Conservation (phyloP, 2,888 invertebrate genomes). For the Dasysyrphus albostriatus region DNA sequence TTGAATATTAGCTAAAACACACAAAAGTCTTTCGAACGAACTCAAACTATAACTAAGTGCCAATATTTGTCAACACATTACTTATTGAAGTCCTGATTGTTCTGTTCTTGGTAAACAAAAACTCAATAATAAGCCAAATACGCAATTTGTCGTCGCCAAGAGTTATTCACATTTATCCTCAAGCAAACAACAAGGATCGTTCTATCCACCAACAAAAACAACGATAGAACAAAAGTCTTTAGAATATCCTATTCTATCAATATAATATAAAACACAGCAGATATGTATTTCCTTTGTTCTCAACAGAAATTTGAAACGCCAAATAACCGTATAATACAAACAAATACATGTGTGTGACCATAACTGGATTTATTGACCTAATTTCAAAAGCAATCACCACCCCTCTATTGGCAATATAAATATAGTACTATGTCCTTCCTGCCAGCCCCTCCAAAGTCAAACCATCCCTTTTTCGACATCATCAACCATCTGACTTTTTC, state of each 20-base stretch:
- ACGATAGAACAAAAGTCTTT: constrained; percentile 32
- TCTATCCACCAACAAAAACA: constrained; percentile 11
- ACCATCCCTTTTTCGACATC: constrained; percentile 28
- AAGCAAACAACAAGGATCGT: constrained; percentile 33
- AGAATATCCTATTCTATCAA: constrained; percentile 41
- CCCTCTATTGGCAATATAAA: constrained; percentile 48
- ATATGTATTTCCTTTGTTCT: constrained; percentile 54
- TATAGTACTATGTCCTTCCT: constrained; percentile 25
- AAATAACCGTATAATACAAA: constrained; percentile 40
- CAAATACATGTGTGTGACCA: constrained; percentile 59
- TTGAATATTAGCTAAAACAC: constrained; percentile 8
- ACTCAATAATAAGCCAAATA: constrained; percentile 64
- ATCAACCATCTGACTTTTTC: constrained; percentile 28
- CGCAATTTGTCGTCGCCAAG: constrained; percentile 64
- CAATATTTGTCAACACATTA: constrained; percentile 60
- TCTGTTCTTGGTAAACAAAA: constrained; percentile 61
- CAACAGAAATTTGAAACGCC: constrained; percentile 52
- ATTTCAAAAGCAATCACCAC: constrained; percentile 74
- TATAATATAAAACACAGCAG: constrained; percentile 41
- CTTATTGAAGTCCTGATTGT: constrained; percentile 60
- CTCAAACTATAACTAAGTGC: constrained; percentile 18
- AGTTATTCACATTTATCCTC: constrained; percentile 46
- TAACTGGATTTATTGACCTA: constrained; percentile 74
- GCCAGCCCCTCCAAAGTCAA: not conserved
- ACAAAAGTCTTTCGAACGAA: not conserved